These are phyloP conservation scores for Bettongia penicillata DNA, from an alignment of 2,113 vertebrate species.

Conservation along the genomic window DNA sequence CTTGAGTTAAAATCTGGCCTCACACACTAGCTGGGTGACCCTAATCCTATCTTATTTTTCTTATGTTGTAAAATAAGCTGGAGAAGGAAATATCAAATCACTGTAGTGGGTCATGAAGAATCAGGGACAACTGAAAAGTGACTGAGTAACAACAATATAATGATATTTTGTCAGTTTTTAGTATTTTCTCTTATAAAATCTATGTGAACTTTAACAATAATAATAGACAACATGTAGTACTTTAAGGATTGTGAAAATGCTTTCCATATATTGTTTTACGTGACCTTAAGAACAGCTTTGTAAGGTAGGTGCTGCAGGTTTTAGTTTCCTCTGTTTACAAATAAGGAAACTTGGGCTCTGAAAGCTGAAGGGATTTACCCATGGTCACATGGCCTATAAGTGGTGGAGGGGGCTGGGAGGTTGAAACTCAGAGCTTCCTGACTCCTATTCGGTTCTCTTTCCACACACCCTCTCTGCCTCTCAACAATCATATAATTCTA, in stretches of 20 bases:
- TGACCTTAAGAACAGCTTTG: not conserved
- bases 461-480: not conserved
- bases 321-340: not conserved
- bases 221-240: not conserved
- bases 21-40: too few species aligned
- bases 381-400: not conserved
- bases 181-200: not conserved
- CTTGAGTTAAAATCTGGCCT: too few species aligned
- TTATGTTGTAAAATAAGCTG: too few species aligned
- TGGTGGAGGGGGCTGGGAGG: not conserved
- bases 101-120: too few species aligned
- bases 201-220: not conserved
- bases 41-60: too few species aligned
- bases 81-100: too few species aligned
- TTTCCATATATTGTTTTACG: not conserved
- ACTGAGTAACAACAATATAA: not conserved
- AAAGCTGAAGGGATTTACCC: not conserved
- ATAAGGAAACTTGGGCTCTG: not conserved
- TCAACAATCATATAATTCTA: not conserved
- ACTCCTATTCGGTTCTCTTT: not conserved
- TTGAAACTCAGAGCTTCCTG: not conserved
- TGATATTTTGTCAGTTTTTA: not conserved
- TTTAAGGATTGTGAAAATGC: not conserved
- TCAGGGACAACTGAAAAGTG: not conserved
- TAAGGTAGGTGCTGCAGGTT: not conserved